A percentile compares a stretch with the other conserved stretches of the same genome.
Evolutionary conservation across 2,113 vertebrate species (phyloP).

Genomic region (Oryzias curvinotus): DNA sequence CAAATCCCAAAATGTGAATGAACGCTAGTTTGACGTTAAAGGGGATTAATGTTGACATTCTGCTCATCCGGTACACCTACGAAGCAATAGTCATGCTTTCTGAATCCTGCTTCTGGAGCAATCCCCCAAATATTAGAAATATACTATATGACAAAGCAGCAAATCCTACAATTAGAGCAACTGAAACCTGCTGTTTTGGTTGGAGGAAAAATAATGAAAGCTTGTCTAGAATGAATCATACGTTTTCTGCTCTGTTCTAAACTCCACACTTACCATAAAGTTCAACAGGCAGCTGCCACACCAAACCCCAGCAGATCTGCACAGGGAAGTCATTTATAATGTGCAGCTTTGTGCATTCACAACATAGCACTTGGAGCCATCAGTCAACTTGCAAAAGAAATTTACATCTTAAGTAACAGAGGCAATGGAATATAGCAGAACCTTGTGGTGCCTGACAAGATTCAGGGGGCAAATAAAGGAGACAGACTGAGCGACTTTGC

Average conservation of each 20-base stretch:
- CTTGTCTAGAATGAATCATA: not conserved
- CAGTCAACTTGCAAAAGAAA: slow-evolving; percentile 47
- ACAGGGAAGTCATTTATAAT: slow-evolving; percentile 25
- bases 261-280: slow-evolving; percentile 21
- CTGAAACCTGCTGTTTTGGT: slow-evolving; percentile 3
- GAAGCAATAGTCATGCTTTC: not conserved
- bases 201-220: not conserved
- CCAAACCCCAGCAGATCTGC: slow-evolving; percentile 6
- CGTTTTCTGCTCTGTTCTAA: slow-evolving; percentile 6
- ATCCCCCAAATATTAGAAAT: slow-evolving; percentile 1
- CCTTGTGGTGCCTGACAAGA: slow-evolving; percentile 49
- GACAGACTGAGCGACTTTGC: slow-evolving; percentile 70
- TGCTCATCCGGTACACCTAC: slow-evolving; percentile 23
- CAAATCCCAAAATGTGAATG: slow-evolving; percentile 11
- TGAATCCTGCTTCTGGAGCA: not conserved
- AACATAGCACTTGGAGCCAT: slow-evolving; percentile 29
- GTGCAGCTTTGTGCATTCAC: slow-evolving; percentile 33
- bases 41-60: not conserved
- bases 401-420: slow-evolving; percentile 54
- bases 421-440: slow-evolving; percentile 57
- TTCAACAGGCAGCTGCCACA: slow-evolving; percentile 5
- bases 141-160: slow-evolving; percentile 4
- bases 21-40: slow-evolving; percentile 23
- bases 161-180: slow-evolving; percentile 1
- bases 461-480: slow-evolving; percentile 70